These are phyloP conservation scores for Molanna angustata DNA, from an alignment of 2,888 invertebrate species.

Conservation along the genomic window DNA sequence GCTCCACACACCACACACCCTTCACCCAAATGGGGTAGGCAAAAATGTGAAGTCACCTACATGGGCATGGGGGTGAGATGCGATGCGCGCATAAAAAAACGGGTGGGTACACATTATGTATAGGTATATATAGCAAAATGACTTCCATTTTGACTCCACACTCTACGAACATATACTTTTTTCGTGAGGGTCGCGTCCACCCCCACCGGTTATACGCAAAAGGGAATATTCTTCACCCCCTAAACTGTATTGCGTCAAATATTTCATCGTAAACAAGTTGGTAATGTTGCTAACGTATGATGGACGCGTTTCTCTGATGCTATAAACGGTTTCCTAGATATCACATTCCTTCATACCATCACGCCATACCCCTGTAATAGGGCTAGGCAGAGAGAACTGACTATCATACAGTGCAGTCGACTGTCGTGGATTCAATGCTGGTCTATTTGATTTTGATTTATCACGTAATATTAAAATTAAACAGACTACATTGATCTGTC, in stretches of 20 bases:
- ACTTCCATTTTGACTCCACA: slow-evolving; percentile 32
- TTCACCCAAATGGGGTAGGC: too few relatives aligned
- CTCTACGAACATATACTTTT: slow-evolving; percentile 29
- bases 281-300: slow-evolving; percentile 32
- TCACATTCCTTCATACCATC: too few relatives aligned
- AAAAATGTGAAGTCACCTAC: too few relatives aligned
- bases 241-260: slow-evolving; percentile 33
- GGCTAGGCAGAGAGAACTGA: too few relatives aligned
- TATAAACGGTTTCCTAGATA: slow-evolving; percentile 15
- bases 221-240: slow-evolving; percentile 28
- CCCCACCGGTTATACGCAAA: slow-evolving; percentile 16
- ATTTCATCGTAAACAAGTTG: slow-evolving; percentile 34
- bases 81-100: slow-evolving; percentile 21
- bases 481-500: too few relatives aligned
- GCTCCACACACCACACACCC: too few relatives aligned
- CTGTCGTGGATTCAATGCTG: too few relatives aligned
- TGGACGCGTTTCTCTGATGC: slow-evolving; percentile 24
- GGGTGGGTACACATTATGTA: slow-evolving; percentile 31
- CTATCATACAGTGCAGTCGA: too few relatives aligned
- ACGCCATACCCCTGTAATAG: too few relatives aligned
- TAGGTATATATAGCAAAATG: slow-evolving; percentile 32
- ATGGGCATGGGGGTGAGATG: slow-evolving; percentile 5
- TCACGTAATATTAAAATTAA: too few relatives aligned
- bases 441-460: too few relatives aligned
- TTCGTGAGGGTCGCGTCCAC: slow-evolving; percentile 14